These are phyloP conservation scores for Diabrotica balteata DNA, from an alignment of 2,888 invertebrate species.

Conservation along the genomic window DNA sequence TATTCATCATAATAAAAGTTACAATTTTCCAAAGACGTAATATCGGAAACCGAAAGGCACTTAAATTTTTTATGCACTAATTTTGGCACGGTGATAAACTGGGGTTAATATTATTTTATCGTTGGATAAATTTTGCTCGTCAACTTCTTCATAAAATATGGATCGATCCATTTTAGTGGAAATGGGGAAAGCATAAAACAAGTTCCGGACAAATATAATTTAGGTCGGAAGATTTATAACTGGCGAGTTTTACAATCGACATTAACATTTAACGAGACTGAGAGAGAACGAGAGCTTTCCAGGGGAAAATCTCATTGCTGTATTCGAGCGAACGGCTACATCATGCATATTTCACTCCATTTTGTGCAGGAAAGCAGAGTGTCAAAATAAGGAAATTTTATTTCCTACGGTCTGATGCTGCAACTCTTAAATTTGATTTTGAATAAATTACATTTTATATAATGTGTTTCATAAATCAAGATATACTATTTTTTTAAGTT, in stretches of 20 bases:
- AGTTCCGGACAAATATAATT: slow-evolving; percentile 58
- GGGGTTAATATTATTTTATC: slow-evolving; percentile 41
- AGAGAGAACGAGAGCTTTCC: slow-evolving; percentile 30
- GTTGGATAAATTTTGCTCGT: slow-evolving; percentile 46
- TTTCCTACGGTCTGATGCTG: neutral
- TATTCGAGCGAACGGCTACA: slow-evolving; percentile 36
- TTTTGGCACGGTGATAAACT: slow-evolving; percentile 32
- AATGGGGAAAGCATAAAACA: slow-evolving; percentile 53
- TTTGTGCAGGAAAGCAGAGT: slow-evolving; percentile 28
- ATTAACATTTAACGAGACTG: slow-evolving; percentile 57
- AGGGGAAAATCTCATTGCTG: slow-evolving; percentile 56
- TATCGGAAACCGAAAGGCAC: slow-evolving; percentile 21
- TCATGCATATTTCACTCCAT: slow-evolving; percentile 53
- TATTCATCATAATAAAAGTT: too few relatives aligned
- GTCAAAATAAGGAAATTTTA: slow-evolving; percentile 25
- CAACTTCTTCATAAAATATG: slow-evolving; percentile 52
- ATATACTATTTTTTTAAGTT: too few relatives aligned
- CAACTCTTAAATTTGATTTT: neutral
- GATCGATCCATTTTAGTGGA: slow-evolving; percentile 49
- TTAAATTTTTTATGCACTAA: slow-evolving; percentile 31
- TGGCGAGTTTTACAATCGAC: slow-evolving; percentile 60
- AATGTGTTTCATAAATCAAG: too few relatives aligned
- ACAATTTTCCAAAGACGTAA: neutral
- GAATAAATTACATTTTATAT: too few relatives aligned
- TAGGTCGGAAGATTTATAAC: slow-evolving; percentile 58